Evolutionary conservation across 2,888 invertebrate species (phyloP).

Genomic region (Xanthia togata): DNA sequence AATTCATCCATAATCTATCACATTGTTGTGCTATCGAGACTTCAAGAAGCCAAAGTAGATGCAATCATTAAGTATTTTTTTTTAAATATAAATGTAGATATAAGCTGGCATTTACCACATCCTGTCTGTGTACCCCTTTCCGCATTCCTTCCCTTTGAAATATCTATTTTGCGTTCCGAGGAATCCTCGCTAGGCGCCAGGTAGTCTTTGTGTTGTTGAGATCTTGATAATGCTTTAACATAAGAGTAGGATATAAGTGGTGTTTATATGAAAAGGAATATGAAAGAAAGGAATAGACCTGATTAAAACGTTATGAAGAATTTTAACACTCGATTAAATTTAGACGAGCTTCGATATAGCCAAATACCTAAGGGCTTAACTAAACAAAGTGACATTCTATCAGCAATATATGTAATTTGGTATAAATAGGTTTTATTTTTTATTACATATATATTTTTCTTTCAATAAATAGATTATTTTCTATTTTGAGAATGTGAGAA

Average conservation of each 20-base stretch:
- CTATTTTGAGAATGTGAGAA: no score
- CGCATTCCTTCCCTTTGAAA: constrained; percentile 4
- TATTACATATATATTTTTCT: no score
- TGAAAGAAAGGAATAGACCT: not conserved
- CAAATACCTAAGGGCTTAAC: not conserved
- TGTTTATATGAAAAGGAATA: not conserved
- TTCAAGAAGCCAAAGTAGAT: not conserved
- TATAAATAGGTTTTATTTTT: no score
- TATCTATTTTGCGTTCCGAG: not conserved
- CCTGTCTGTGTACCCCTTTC: not conserved
- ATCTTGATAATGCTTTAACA: not conserved
- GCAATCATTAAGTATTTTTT: not conserved
- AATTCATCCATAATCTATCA: not conserved
- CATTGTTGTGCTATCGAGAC: not conserved
- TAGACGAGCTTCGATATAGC: not conserved
- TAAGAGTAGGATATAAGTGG: not conserved
- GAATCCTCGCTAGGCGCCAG: not conserved
- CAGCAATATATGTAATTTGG: no score
- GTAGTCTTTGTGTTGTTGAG: not conserved
- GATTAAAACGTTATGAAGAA: not conserved
- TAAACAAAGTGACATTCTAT: not conserved
- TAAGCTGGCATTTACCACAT: not conserved
- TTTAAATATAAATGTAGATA: constrained; percentile 3
- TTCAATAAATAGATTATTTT: no score
- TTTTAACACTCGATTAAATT: not conserved